phyloP scores from a whole-genome alignment of 1,140 invertebrate species.

The Aphis craccivora region DNA sequence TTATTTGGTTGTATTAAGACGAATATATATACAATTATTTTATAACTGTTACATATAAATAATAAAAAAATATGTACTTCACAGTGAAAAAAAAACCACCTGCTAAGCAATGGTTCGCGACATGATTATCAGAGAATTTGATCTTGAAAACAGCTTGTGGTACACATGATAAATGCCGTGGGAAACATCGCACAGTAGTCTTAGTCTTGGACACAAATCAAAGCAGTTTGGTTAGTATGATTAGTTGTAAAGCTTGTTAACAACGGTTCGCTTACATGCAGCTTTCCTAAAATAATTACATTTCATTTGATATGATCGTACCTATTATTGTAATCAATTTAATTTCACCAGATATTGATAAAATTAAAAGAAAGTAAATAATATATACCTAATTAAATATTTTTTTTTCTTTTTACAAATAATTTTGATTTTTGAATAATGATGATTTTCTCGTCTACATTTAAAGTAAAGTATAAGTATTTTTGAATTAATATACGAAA shows the following conservation, averaged over 20 bases:
- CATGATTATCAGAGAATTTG: constrained; percentile 46
- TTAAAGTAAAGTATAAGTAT: neutral
- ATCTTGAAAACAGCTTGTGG: constrained; percentile 50
- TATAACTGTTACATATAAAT: neutral
- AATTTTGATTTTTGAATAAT: neutral
- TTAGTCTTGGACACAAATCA: constrained; percentile 28
- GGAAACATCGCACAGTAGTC: constrained; percentile 53
- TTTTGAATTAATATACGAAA: neutral
- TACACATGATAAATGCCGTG: constrained; percentile 55
- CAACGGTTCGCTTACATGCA: neutral
- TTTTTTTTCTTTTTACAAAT: neutral
- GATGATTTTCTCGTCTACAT: neutral
- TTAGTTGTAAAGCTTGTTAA: constrained; percentile 54
- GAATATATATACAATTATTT: neutral
- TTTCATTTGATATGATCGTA: neutral
- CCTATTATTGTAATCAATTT: neutral
- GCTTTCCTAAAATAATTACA: neutral
- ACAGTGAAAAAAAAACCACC: neutral
- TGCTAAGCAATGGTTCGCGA: constrained; percentile 38
- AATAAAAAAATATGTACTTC: neutral
- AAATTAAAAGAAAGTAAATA: neutral
- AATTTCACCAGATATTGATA: neutral
- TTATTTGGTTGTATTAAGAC: neutral
- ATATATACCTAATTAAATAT: neutral
- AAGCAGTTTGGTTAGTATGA: constrained; percentile 49